phyloP scores from a whole-genome alignment of 2,113 vertebrate species.

The Mesoclemmys tuberculata region DNA sequence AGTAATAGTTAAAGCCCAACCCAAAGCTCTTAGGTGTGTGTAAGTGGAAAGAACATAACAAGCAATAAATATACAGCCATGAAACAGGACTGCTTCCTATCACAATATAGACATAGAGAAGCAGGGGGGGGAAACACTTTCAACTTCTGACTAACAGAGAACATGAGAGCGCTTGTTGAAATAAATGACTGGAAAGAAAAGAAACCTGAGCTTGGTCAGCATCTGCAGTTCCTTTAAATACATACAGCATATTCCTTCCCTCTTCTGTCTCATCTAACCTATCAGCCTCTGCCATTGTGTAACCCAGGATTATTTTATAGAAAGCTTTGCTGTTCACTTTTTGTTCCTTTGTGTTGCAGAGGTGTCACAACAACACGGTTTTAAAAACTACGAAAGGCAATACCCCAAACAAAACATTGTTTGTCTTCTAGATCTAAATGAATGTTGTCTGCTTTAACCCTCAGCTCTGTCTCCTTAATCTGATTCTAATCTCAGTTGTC shows the following conservation, averaged over 20 bases:
- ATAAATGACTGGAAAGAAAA: neutral
- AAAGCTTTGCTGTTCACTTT: neutral
- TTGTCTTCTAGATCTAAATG: neutral
- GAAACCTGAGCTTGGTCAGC: accelerated
- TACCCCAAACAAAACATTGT: neutral
- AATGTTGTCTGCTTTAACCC: neutral
- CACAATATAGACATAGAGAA: neutral
- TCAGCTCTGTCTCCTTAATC: neutral
- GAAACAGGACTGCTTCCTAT: neutral
- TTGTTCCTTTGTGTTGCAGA: neutral
- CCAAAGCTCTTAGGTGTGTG: neutral
- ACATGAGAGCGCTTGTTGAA: neutral
- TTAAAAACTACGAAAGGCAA: neutral
- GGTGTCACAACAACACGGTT: neutral
- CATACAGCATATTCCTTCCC: neutral
- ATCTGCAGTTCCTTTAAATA: neutral
- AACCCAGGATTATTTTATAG: neutral
- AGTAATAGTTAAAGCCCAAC: neutral
- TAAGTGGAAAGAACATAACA: neutral
- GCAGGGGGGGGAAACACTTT: neutral
- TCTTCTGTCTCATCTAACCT: neutral
- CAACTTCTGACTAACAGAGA: neutral
- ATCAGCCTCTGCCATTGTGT: neutral
- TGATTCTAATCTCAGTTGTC: accelerated
- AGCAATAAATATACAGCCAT: accelerated